Evolutionary conservation across 92 coral and sea anemone species (phyloP).

Genomic region (Diadumene lineata): DNA sequence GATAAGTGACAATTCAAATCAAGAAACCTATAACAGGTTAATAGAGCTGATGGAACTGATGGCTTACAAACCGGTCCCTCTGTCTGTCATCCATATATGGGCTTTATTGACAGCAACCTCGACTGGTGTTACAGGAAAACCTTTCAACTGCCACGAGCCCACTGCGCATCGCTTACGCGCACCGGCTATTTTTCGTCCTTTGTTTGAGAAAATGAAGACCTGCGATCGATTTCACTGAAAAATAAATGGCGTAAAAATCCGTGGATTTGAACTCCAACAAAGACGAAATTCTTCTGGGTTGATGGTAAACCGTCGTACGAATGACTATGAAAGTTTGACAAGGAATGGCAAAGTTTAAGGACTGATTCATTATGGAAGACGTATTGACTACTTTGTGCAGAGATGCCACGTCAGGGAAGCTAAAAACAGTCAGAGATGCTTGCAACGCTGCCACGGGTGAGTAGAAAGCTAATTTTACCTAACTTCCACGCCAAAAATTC

Average conservation of each 20-base stretch:
- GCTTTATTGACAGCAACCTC: slow-evolving; percentile 55
- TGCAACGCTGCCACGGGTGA: slow-evolving; percentile 91
- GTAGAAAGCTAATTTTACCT: not conserved
- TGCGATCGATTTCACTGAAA: slow-evolving; percentile 7
- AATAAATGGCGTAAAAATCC: slow-evolving; percentile 35
- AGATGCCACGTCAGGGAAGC: slow-evolving; percentile 98
- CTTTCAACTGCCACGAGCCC: slow-evolving; percentile 60
- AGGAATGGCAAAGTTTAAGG: slow-evolving; percentile 34
- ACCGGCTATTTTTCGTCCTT: slow-evolving; percentile 49
- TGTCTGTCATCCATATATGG: slow-evolving; percentile 58
- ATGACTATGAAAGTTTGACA: slow-evolving; percentile 4
- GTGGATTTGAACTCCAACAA: not conserved
- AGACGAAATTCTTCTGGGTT: not conserved
- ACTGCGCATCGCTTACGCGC: slow-evolving; percentile 82
- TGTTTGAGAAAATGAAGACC: slow-evolving; percentile 55
- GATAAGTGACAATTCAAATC: not conserved
- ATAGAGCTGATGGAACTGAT: not conserved
- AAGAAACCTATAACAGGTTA: slow-evolving; percentile 4
- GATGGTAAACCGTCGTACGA: not conserved
- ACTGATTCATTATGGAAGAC: slow-evolving; percentile 79
- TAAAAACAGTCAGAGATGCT: slow-evolving; percentile 87
- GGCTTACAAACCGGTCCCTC: slow-evolving; percentile 36
- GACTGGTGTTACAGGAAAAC: slow-evolving; percentile 61
- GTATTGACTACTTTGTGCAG: slow-evolving; percentile 76
- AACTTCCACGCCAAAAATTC: not conserved